Evolutionary conservation across 2,113 vertebrate species (phyloP), one percentile per base, ranked within the genome.

Genomic region (Accipiter cooperii): DNA sequence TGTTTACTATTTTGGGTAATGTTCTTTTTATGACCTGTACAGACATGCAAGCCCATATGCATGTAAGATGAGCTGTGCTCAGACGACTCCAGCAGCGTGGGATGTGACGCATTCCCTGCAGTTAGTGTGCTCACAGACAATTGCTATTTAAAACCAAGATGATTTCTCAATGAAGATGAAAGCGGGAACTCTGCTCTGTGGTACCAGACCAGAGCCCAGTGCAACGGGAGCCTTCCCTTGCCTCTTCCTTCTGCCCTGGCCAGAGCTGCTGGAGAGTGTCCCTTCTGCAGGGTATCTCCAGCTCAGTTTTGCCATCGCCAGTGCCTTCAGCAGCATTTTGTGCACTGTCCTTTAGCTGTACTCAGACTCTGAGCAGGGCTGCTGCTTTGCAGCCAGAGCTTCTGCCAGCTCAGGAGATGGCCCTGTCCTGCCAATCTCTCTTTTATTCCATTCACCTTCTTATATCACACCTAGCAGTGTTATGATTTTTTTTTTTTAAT

Each of bases 191-290:
- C 17, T 36, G 51, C 25, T 25, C 22, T 38, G 21, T 40, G 33
- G 12, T 33, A 24, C 18, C n/a, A 70, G 64, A 52, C 4, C 55
- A 71, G 82, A 81, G 57, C 28, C 34, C 21, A 8, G 31, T 8
- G 31, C 6, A 4, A 17, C 7, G 68, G 54, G 18, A 87, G 20
- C 17, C 24, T 24, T 57, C 42, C 54, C 44, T 52, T 8, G 5
- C 13, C 40, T 64, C n/a, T 28, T 52, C 28, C 24, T 63, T 36
- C 21, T 55, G 2, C 14, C 18, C 13, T 54, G 42, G 28, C 15
- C 0, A 0, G 42, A 66, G 57, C 36, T 38, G 33, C 44, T 4
- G 5, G 16, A 13, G 4, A 10, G 6, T 2, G 14, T 33, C 47
- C 17, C 40, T 70, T 46, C 51, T 73, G 57, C 55, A 34, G 49